Conservation (phyloP, 2,797 vertebrate genomes). For the Balearica regulorum region DNA sequence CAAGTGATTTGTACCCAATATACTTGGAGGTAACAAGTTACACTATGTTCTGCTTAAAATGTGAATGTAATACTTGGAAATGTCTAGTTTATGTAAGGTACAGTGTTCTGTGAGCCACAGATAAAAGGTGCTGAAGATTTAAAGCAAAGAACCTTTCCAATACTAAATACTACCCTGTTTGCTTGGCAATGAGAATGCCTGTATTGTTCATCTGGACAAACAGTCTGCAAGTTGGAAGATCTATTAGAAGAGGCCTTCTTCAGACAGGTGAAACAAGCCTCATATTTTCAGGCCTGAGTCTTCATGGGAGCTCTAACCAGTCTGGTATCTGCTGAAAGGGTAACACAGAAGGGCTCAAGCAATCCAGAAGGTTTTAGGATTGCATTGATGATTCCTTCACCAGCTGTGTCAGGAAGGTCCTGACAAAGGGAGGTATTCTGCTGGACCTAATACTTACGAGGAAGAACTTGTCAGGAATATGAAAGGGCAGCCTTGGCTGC, state of each 20-base stretch:
- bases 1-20: background rate
- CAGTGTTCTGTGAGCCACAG: background rate
- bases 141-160: background rate
- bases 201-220: background rate
- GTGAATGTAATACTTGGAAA: background rate
- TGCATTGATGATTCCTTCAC: too few relatives aligned
- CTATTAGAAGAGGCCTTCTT: background rate
- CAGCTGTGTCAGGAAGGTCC: too few relatives aligned
- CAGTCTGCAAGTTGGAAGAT: background rate
- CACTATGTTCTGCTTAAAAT: background rate
- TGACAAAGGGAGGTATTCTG: background rate
- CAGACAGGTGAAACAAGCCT: background rate
- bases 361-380: background rate
- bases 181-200: background rate
- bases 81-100: background rate
- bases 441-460: background rate
- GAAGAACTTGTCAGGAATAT: background rate
- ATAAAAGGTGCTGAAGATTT: background rate
- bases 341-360: background rate
- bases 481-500: background rate
- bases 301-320: background rate
- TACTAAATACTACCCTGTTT: background rate
- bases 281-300: background rate
- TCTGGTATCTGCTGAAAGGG: background rate
- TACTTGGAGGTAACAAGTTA: background rate